Evolutionary conservation across 2,113 vertebrate genomes (phyloP).

Genomic region (Prietella phreatophila): DNA sequence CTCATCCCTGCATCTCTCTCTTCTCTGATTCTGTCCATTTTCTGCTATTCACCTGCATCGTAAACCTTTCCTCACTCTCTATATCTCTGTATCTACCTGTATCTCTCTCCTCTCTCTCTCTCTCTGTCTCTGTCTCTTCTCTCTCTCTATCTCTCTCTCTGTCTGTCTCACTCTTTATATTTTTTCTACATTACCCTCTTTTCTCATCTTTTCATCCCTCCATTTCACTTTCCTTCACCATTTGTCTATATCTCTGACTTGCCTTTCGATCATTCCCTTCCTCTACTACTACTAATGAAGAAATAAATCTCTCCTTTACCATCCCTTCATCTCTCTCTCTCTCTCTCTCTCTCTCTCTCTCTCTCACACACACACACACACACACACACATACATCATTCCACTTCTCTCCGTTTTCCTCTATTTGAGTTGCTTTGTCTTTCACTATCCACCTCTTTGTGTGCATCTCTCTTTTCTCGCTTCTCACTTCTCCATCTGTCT

Average conservation of each 20-base stretch:
- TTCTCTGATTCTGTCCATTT: not conserved
- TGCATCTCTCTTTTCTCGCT: not conserved
- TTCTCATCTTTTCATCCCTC: not conserved
- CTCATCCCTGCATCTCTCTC: not conserved
- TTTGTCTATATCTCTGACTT: not conserved
- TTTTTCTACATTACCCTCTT: not conserved
- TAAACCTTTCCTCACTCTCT: not conserved
- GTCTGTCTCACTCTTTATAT: not conserved
- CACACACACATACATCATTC: not conserved
- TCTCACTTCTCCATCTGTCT: not conserved
- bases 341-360: not conserved
- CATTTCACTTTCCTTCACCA: not conserved
- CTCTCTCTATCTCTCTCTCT: not conserved
- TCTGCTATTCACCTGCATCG: not conserved
- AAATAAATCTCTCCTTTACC: not conserved
- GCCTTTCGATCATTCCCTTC: not conserved
- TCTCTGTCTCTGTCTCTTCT: not conserved
- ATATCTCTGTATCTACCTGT: not conserved
- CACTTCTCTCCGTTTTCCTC: not conserved
- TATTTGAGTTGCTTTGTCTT: not conserved
- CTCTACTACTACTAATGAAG: not conserved
- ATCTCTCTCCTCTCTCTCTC: not conserved
- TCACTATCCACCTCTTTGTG: not conserved
- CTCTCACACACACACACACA: too few relatives aligned
- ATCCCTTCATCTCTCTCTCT: not conserved